Conservation (phyloP, 2,113 vertebrate species). For the Neoarius graeffei region DNA sequence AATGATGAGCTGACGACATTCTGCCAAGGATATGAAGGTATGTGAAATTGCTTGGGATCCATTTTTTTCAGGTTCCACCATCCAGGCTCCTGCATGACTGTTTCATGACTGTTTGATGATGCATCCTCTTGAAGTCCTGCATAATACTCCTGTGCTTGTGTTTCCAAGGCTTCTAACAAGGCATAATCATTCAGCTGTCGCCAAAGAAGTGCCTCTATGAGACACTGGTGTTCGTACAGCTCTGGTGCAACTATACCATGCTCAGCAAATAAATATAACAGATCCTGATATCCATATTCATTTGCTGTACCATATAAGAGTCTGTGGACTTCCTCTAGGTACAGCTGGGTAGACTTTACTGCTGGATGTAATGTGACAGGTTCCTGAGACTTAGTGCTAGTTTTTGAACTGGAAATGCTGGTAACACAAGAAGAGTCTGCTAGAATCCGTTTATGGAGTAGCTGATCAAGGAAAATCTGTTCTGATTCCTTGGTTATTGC, state of each 20-base stretch:
- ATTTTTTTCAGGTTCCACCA: conserved; percentile 65
- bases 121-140: conserved; percentile 44
- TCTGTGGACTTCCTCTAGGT: conserved; percentile 72
- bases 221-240: conserved; percentile 74
- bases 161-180: conserved; percentile 63
- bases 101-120: conserved; percentile 27
- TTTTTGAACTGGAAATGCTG: conserved; percentile 2
- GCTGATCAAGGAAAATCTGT: conserved; percentile 51
- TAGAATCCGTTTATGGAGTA: conserved; percentile 51
- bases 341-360: conserved; percentile 61
- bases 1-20: conserved; percentile 55
- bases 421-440: conserved; percentile 35
- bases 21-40: conserved; percentile 73
- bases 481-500: conserved; percentile 62
- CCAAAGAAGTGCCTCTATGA: conserved; percentile 75
- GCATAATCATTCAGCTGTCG: conserved; percentile 76
- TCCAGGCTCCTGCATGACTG: conserved; percentile 49
- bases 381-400: conserved; percentile 26
- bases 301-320: conserved; percentile 71
- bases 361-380: conserved; percentile 52
- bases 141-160: conserved; percentile 56
- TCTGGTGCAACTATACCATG: conserved; percentile 72
- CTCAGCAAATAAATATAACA: conserved; percentile 72
- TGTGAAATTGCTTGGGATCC: conserved; percentile 64
- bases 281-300: conserved; percentile 75